Conservation (phyloP, 2,888 invertebrate genomes). For the Proisotoma minuta region DNA sequence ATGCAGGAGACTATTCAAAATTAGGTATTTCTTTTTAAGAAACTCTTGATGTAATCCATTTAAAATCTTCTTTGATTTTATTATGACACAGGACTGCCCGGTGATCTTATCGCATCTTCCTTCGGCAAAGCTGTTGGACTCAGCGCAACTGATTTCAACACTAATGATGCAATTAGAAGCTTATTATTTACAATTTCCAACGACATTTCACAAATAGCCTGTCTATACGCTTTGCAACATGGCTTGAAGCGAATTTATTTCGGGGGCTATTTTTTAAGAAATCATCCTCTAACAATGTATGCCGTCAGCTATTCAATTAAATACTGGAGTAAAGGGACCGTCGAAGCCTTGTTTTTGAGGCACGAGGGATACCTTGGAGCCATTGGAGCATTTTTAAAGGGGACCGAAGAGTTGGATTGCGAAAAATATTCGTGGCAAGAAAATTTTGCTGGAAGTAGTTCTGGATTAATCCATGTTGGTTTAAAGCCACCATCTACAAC, state of each 20-base stretch:
- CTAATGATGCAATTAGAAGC: conserved; percentile 62
- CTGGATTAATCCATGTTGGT: conserved; percentile 24
- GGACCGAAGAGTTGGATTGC: conserved; percentile 56
- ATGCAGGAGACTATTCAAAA: conserved; percentile 58
- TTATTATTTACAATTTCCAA: conserved; percentile 64
- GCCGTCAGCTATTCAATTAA: conserved; percentile 60
- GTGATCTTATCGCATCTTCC: conserved; percentile 64
- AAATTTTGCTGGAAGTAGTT: conserved; percentile 59
- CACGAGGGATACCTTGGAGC: conserved; percentile 69
- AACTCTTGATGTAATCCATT: conserved; percentile 48
- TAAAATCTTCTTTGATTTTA: neutral
- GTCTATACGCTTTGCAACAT: conserved; percentile 63
- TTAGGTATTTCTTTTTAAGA: conserved; percentile 47
- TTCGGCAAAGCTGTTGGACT: conserved; percentile 58
- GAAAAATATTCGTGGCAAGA: conserved; percentile 63
- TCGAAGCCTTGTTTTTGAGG: conserved; percentile 62
- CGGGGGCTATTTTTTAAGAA: conserved; percentile 65
- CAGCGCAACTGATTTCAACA: conserved; percentile 51
- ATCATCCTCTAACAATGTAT: conserved; percentile 66
- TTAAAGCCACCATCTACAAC: neutral
- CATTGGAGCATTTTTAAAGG: conserved; percentile 65
- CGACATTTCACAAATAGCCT: conserved; percentile 67
- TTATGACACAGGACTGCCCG: conserved; percentile 56
- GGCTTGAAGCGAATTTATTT: conserved; percentile 62
- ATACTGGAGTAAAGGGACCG: conserved; percentile 64